Evolutionary conservation across 2,888 invertebrate genomes (phyloP).

Genomic region (Amiota communis): DNA sequence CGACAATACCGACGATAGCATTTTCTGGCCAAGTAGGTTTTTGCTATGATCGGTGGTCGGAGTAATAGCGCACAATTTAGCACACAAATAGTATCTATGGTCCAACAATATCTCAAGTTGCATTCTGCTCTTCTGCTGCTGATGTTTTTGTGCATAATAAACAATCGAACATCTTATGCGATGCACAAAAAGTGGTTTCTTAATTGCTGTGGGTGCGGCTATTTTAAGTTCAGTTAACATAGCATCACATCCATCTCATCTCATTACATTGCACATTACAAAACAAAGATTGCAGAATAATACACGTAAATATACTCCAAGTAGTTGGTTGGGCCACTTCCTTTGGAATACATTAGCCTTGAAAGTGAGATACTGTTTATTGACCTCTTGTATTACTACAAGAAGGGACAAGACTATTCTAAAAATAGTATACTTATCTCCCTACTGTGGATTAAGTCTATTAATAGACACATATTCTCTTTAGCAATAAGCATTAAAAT

Average conservation of each 20-base stretch:
- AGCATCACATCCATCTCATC: background rate
- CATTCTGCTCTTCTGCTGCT: slow-evolving; percentile 10
- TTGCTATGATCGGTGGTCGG: background rate
- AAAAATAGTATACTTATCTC: too few relatives aligned
- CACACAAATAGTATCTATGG: slow-evolving; percentile 17
- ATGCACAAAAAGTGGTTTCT: background rate
- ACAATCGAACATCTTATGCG: background rate
- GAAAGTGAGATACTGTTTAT: background rate
- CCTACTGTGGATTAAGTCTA: too few relatives aligned
- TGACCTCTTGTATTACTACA: background rate
- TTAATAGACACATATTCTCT: too few relatives aligned
- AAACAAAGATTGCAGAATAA: background rate
- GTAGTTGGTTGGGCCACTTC: background rate
- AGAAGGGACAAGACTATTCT: background rate
- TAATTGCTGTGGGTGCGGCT: slow-evolving; percentile 27
- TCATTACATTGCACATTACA: background rate
- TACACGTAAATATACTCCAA: too few relatives aligned
- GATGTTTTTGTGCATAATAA: background rate
- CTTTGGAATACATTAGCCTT: background rate
- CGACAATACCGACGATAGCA: background rate
- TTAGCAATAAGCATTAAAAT: too few relatives aligned
- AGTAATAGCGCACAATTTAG: slow-evolving; percentile 21
- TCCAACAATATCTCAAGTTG: slow-evolving; percentile 16
- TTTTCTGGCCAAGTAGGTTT: slow-evolving; percentile 10
- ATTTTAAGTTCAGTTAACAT: background rate